Evolutionary conservation across 2,888 invertebrate genomes (phyloP), one percentile per base, ranked within the genome.

Genomic region (Pseudeuparius sepicola): DNA sequence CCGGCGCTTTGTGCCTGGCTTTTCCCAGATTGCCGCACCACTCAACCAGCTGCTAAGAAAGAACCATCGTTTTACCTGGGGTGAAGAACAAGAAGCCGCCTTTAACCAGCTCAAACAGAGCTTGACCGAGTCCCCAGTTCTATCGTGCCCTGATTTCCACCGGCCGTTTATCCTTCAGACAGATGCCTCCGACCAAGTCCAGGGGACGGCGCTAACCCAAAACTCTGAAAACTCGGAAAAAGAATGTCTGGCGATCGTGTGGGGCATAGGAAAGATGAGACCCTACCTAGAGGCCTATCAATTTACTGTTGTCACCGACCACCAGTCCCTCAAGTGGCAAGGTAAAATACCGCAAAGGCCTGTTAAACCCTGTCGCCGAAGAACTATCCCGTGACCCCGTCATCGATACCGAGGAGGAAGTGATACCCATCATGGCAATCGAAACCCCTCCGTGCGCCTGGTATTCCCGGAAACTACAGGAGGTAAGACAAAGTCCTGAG

Each of bases 141-240:
- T 17, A 10, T 24, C 37, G 0, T 44, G 44, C 24, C 46, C 45
- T 3, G 41, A 43, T 24, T 46, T 44, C 25, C 15, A 14, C 3
- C 12, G 18, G 23, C 39, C 41, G 2, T 51, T 49, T 27, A 15
- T 32, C 6, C 33, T 48, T 5, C 44, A 48, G 30, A 48, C 44
- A 14, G 45, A 45, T 31, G 49, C 43, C 1, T 39, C 34, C 12
- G 40, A 42, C 14, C 5, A 33, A 4, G 48, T 46, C 5, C 20
- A 47, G n/a, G 52, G 50, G 9, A 43, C 34, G 3, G 47, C 43
- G 1, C 29, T 49, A n/a, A 34, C 34, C 6, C 49, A 50, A 20
- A 40, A 34, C 4, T 15, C 34, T 1, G 39, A 45, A 6, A 41
- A 7, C 10, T 9, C 26, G 9, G 26, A 25, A 10, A 25, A 10